A percentile compares a stretch with the other conserved stretches of the same genome.
These are phyloP conservation scores for Sphaeramia orbicularis DNA, from an alignment of 2,797 vertebrate genomes.

Conservation along the genomic window DNA sequence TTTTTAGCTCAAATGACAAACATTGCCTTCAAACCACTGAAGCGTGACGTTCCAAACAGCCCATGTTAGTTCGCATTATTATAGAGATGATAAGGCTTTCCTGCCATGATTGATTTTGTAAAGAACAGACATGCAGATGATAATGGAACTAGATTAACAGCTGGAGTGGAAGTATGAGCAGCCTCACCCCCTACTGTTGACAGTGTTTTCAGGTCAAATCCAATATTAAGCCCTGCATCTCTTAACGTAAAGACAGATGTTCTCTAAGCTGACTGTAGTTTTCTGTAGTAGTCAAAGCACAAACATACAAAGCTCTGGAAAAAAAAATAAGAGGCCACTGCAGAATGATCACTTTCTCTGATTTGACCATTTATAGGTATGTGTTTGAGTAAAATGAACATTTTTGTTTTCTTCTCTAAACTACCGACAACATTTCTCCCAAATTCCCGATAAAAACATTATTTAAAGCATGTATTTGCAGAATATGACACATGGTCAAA, in stretches of 20 bases:
- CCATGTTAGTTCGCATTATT: conserved; percentile 7
- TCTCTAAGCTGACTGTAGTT: conserved; percentile 2
- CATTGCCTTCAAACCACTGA: conserved; percentile 32
- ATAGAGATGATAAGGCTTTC: conserved; percentile 15
- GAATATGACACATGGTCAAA: too few species aligned
- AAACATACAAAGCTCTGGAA: too few species aligned
- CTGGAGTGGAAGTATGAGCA: not conserved
- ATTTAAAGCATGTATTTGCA: too few species aligned
- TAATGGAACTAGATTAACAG: conserved; percentile 1
- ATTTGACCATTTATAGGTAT: too few species aligned
- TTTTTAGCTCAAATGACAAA: conserved; percentile 49
- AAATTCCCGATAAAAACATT: too few species aligned
- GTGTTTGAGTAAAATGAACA: too few species aligned
- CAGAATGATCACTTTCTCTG: too few species aligned
- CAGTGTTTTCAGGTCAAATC: conserved; percentile 20
- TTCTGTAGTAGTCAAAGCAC: not conserved
- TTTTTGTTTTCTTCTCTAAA: too few species aligned
- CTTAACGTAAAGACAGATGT: conserved; percentile 13
- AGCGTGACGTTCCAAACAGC: conserved; percentile 22
- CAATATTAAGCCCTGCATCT: conserved; percentile 11
- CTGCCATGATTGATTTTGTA: not conserved
- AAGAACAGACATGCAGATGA: conserved; percentile 9
- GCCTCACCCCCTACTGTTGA: not conserved
- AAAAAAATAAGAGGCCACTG: too few species aligned
- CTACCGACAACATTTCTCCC: too few species aligned